phyloP scores from a whole-genome alignment of 30 jellyfish, hydroid and myxozoan genomes.

The Catostylus mosaicus region DNA sequence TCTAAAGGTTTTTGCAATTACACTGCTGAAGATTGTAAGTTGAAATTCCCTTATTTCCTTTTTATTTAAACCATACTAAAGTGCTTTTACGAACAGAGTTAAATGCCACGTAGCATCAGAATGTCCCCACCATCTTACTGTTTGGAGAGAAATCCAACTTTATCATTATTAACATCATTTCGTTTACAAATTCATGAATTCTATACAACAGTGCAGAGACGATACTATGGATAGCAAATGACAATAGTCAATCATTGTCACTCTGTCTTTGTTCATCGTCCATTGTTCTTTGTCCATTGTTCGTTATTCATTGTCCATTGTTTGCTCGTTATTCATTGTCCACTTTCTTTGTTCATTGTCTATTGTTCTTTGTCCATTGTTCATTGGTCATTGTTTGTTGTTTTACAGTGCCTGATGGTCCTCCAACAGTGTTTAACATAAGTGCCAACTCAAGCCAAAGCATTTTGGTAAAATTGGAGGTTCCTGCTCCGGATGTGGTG shows the following conservation, averaged over 20 bases:
- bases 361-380: not conserved
- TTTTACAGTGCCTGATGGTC: slow-evolving; percentile 55
- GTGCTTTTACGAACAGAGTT: no score
- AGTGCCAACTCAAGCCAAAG: slow-evolving; percentile 48
- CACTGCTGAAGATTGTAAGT: slow-evolving; percentile 78
- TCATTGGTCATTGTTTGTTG: no score
- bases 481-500: slow-evolving; percentile 46
- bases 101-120: no score
- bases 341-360: not conserved
- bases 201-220: no score
- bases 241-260: no score
- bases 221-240: no score
- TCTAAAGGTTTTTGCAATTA: slow-evolving; percentile 13
- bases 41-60: not conserved
- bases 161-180: no score
- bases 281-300: not conserved
- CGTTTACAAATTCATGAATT: no score
- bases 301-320: not conserved
- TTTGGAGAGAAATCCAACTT: no score
- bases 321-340: not conserved
- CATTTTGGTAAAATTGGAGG: not conserved
- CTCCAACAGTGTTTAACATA: slow-evolving; percentile 29
- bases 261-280: no score
- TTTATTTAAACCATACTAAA: not conserved
- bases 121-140: no score